Percentiles rank a stretch among this genome's conserved stretches.
Evolutionary conservation across 2,113 vertebrate species (phyloP).

Genomic region (Nipponia nippon): DNA sequence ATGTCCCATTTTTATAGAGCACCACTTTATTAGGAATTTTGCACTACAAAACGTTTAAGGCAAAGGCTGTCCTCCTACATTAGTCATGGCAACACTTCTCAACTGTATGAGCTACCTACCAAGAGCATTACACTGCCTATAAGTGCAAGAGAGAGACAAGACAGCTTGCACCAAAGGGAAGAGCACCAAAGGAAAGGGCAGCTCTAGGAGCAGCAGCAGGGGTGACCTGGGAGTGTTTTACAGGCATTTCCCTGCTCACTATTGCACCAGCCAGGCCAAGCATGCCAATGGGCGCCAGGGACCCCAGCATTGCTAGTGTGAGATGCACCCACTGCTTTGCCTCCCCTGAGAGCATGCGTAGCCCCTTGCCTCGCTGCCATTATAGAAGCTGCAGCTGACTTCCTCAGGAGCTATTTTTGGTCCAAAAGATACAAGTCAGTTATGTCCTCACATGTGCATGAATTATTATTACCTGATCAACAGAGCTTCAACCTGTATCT

Average conservation of each 20-base stretch:
- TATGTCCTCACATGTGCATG: neutral
- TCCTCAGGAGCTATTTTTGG: neutral
- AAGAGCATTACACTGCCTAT: neutral
- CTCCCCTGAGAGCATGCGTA: neutral
- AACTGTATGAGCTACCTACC: neutral
- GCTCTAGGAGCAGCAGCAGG: neutral
- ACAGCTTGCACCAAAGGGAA: neutral
- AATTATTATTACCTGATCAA: neutral
- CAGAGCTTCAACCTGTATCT: neutral
- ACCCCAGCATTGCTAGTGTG: neutral
- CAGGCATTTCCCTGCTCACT: neutral
- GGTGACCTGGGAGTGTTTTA: neutral
- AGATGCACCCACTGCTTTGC: neutral
- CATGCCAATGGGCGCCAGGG: neutral
- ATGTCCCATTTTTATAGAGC: neutral
- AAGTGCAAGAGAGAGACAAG: neutral
- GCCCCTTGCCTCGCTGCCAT: accelerated
- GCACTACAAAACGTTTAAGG: neutral
- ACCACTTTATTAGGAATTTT: neutral
- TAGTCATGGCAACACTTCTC: neutral
- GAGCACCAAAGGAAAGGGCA: neutral
- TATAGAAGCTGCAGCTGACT: neutral
- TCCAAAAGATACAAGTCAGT: neutral
- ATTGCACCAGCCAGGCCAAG: neutral
- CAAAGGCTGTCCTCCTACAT: neutral